Evolutionary conservation across 2,113 vertebrate species (phyloP), one percentile per base, ranked within the genome.

Genomic region (Felis catus): DNA sequence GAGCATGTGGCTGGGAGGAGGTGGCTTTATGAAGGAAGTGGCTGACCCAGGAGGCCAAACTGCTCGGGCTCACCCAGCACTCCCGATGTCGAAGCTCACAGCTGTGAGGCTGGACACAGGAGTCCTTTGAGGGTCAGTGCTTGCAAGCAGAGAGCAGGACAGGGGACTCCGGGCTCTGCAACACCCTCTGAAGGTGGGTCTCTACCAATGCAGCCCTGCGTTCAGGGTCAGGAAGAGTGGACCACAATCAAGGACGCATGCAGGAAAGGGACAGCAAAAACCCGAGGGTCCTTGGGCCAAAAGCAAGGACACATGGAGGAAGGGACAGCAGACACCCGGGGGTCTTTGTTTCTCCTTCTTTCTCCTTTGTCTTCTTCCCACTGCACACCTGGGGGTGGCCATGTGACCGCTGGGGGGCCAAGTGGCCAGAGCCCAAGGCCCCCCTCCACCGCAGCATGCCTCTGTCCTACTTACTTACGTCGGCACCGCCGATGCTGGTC

Each of bases 391-490:
- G 48, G 71, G 33, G 68, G 15, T 63, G 71, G 76, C 2, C 4
- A 76, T 29, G 45, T 86, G 95, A 86, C 85, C 1, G 39, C 89
- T 18, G 92, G 21, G 21, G 97, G 94, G 11, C 31, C 65, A 41
- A 66, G 65, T 7, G 8, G 85, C 88, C 95, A 96, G 51, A 91
- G 98, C 97, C 98, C 98, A 98, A 98, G 98, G 98, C 82, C 97
- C 98, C 97, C 98, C 97, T 97, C 94, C 86, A 4, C 6, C 90
- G 96, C 98, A 98, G 98, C 98, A 93, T 97, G 98, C 98, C 99
- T 95, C 96, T 99, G 99, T 80, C 99, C 99, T 98, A 98, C 99
- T 99, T 98, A 98, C 98, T 99, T 98, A 96, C 89, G 97, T 94
- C 85, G 70, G 95, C 21, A 58, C 98, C 94, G 97, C 98, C 97